A percentile compares a stretch with the other conserved stretches of the same genome.
Evolutionary conservation across 2,113 vertebrate genomes (phyloP).

Genomic region (human (Homo sapiens)): DNA sequence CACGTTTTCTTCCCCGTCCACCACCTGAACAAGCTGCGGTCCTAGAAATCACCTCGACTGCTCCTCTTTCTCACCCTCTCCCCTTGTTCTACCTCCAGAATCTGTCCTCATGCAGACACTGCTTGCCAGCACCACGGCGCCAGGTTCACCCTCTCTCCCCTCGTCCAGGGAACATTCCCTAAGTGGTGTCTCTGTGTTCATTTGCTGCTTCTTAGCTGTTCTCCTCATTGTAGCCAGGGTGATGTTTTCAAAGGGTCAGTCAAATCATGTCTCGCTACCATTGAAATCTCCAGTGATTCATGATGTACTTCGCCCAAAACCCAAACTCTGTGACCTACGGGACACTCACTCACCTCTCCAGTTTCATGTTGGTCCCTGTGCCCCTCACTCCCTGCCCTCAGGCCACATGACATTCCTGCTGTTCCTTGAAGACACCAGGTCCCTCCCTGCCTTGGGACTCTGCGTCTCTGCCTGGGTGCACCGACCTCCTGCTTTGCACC

Average conservation of each 20-base stretch:
- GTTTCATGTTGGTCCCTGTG: not conserved
- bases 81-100: not conserved
- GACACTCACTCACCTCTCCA: not conserved
- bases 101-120: rapidly evolving
- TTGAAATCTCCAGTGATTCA: not conserved
- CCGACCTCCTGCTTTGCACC: not conserved
- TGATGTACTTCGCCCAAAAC: not conserved
- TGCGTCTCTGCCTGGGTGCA: rapidly evolving
- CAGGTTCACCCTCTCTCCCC: not conserved
- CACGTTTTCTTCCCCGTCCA: rapidly evolving
- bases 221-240: not conserved
- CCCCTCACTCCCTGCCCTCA: not conserved
- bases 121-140: not conserved
- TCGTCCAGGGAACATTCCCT: not conserved
- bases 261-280: not conserved
- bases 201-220: not conserved
- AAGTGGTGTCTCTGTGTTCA: not conserved
- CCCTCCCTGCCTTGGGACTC: not conserved
- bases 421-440: not conserved
- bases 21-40: not conserved
- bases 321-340: not conserved
- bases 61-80: not conserved
- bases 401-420: not conserved
- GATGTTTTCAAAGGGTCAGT: not conserved
- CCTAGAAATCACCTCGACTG: not conserved